Percentiles rank a stretch among this genome's conserved stretches.
phyloP scores from a whole-genome alignment of 2,888 invertebrate species.

The Drosophila koepferae region DNA sequence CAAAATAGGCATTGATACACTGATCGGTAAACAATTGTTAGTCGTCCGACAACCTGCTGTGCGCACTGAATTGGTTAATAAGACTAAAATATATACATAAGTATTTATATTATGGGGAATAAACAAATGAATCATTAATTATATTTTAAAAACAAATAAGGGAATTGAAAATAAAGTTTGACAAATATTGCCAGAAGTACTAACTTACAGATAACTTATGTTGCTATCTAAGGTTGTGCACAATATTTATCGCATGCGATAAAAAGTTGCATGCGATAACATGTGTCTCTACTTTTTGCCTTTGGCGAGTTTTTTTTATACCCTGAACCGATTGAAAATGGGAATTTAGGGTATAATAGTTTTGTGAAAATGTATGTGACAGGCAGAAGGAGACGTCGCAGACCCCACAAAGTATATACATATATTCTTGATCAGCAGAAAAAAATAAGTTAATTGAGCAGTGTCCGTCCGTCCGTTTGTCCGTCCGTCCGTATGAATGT shows the following conservation, averaged over 20 bases:
- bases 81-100: not conserved
- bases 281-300: not conserved
- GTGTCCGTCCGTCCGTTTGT: too few relatives aligned
- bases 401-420: too few relatives aligned
- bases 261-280: slow-evolving; percentile 35
- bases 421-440: too few relatives aligned
- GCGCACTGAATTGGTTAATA: slow-evolving; percentile 1
- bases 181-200: not conserved
- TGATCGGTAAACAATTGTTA: slow-evolving; percentile 9
- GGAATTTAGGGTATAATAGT: too few relatives aligned
- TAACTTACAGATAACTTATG: not conserved
- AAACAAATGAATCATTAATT: slow-evolving; percentile 20
- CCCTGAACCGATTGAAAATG: too few relatives aligned
- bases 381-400: too few relatives aligned
- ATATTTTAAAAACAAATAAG: too few relatives aligned
- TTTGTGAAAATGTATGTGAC: too few relatives aligned
- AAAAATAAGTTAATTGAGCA: too few relatives aligned
- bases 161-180: not conserved
- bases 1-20: slow-evolving; percentile 9
- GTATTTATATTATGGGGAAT: not conserved
- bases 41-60: slow-evolving; percentile 45
- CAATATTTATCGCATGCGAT: slow-evolving; percentile 17
- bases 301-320: slow-evolving; percentile 27
- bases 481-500: too few relatives aligned
- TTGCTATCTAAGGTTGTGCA: not conserved